A percentile compares a stretch with the other conserved stretches of the same genome.
These are phyloP conservation scores for Ascidia mentula DNA, from an alignment of 23 tunicate species.

Conservation along the genomic window DNA sequence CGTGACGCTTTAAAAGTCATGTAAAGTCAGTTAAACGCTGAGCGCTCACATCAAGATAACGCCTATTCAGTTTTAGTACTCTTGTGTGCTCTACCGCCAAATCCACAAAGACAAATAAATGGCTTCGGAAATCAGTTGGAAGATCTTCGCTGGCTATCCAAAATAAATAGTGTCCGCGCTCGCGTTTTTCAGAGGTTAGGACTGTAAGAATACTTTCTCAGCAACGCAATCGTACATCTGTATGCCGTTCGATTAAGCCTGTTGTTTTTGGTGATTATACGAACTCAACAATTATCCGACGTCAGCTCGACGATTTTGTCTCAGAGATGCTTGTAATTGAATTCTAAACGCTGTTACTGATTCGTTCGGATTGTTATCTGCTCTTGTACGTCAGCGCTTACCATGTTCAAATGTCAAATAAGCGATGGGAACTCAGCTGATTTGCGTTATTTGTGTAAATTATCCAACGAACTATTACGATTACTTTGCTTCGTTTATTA, in stretches of 20 bases:
- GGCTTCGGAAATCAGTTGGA: neutral
- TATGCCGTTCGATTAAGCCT: neutral
- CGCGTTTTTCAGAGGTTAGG: too few species aligned
- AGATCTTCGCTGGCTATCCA: neutral
- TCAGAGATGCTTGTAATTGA: too few species aligned
- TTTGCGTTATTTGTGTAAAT: too few species aligned
- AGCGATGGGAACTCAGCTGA: too few species aligned
- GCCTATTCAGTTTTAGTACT: too few species aligned
- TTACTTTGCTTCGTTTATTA: too few species aligned
- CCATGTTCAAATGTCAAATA: neutral
- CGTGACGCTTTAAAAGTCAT: too few species aligned
- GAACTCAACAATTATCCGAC: neutral
- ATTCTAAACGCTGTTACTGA: neutral
- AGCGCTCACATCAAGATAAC: too few species aligned
- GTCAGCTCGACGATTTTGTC: neutral
- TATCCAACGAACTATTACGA: too few species aligned
- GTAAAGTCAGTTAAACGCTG: too few species aligned
- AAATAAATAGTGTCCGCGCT: neutral
- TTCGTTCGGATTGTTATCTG: neutral
- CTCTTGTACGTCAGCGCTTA: neutral
- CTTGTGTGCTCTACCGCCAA: too few species aligned
- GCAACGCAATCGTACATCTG: neutral
- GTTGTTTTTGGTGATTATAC: neutral
- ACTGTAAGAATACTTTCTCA: too few species aligned
- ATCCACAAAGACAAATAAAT: slow-evolving; percentile 7